Conservation (phyloP, 92 coral and sea anemone genomes). For the Galaxea fascicularis region DNA sequence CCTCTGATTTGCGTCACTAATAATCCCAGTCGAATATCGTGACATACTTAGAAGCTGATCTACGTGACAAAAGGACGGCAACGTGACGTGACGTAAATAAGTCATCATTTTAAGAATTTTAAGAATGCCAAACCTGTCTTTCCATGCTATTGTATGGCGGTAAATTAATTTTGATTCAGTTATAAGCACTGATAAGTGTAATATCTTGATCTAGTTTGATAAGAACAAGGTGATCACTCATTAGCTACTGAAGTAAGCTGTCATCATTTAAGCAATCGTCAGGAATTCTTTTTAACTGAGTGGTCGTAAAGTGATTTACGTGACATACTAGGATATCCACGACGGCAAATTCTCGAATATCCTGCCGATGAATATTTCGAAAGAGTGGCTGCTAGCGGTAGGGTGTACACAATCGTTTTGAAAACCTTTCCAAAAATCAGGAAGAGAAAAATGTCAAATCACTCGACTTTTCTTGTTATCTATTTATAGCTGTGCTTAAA, state of each 20-base stretch:
- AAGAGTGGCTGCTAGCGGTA: neutral
- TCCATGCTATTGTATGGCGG: neutral
- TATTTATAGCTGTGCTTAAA: constrained; percentile 25
- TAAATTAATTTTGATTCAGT: neutral
- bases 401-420: neutral
- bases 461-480: constrained; percentile 9
- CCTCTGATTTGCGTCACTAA: constrained; percentile 1
- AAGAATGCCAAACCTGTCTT: neutral
- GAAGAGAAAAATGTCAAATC: neutral
- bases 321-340: neutral
- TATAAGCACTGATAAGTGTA: neutral
- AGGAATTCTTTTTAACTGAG: neutral
- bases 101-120: constrained; percentile 3
- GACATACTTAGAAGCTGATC: neutral
- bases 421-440: neutral
- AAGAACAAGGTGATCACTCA: neutral
- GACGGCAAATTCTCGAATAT: constrained; percentile 19
- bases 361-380: constrained; percentile 16
- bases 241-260: neutral
- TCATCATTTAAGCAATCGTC: constrained; percentile 3
- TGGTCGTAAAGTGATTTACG: constrained; percentile 6
- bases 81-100: constrained; percentile 23
- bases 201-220: neutral
- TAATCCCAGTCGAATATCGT: neutral
- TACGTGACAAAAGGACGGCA: constrained; percentile 21